phyloP scores from a whole-genome alignment of 2,888 invertebrate genomes.

The Lasius fuliginosus region DNA sequence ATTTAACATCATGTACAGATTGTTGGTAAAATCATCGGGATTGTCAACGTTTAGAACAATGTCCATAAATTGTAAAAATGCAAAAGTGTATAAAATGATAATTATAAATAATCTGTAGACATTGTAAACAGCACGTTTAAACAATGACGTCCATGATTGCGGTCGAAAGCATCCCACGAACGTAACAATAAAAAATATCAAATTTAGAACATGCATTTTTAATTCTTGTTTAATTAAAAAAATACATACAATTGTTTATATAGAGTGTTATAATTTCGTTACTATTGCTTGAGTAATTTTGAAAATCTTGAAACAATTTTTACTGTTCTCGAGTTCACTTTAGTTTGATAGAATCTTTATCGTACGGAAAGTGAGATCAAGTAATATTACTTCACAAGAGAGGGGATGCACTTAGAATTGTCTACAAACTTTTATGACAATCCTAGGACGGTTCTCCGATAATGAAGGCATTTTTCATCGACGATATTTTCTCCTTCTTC shows the following conservation, averaged over 20 bases:
- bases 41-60: conserved; percentile 45
- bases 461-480: background rate
- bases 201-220: conserved; percentile 49
- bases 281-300: background rate
- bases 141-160: conserved; percentile 36
- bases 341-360: background rate
- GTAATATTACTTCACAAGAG: background rate
- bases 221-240: background rate
- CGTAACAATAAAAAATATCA: conserved; percentile 54
- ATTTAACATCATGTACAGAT: conserved; percentile 61
- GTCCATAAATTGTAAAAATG: conserved; percentile 55
- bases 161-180: conserved; percentile 65
- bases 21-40: conserved; percentile 62
- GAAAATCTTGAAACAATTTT: background rate
- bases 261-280: background rate
- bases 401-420: background rate
- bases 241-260: background rate
- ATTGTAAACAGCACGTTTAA: conserved; percentile 57
- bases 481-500: background rate
- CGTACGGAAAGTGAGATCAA: background rate
- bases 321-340: background rate
- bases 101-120: conserved; percentile 50
- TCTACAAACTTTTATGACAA: background rate
- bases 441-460: background rate
- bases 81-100: conserved; percentile 45